Base-by-base conservation (phyloP, 2,888 invertebrate genomes). In the Hermodice carunculata region DNA sequence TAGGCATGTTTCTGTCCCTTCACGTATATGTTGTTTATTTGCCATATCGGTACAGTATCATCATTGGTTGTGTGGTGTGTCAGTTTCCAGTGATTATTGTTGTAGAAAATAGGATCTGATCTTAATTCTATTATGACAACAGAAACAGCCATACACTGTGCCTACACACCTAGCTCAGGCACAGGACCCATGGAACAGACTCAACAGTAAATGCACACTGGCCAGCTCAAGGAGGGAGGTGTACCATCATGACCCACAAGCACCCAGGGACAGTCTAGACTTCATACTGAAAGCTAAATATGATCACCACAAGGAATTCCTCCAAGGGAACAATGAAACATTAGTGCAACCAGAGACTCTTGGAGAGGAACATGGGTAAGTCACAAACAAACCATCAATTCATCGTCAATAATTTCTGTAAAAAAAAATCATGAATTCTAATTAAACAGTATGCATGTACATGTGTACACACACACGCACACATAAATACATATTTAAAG, bases 251-350 rank as follows among this genome's bases (percentile, higher is more conserved):
- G 86, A 86, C 58, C 84, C 84, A 19, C 70, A 76, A 19, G 83
- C 83, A 6, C 85, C 86, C 22, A 71, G 71, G n/a, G 86, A 86
- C 74, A 80, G 79, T 62, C 72, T 86, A 40, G 86, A 86, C 69
- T 86, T 86, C 77, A 71, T 83, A 14, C 71, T 86, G 24, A 86
- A 85, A 67, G 72, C 85, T 26, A 71, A 81, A 44, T 86, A 86
- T 69, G 72, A 85, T 66, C 85, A 86, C 28, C 83, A 86, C 71
- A 71, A 76, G 17, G 81, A 82, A 46, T 79, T 85, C 34, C 73
- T 86, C 6, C 79, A 71, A 48, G 79, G 76, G 40, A 80, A 74
- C 59, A 78, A 81, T 70, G 78, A 84, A 67, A 82, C 81, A 0
- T 64, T 83, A n/a, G 71, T 80, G 34, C 86, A 86, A 61, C 77